Percentiles rank a stretch among this genome's conserved stretches.
Conservation (phyloP, 1,140 invertebrate species). For the Hermetia illucens region DNA sequence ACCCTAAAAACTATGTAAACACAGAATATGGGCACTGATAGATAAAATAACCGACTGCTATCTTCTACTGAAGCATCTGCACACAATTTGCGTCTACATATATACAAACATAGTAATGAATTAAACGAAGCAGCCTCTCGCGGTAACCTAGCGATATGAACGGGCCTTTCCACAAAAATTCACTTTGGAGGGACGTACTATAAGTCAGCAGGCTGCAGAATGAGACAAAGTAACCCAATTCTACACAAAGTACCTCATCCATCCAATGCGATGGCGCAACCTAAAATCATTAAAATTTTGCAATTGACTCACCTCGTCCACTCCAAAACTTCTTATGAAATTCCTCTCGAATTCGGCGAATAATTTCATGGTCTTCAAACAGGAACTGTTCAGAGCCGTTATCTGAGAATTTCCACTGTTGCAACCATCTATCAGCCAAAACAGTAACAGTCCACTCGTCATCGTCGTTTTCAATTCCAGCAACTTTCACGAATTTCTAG, state of each 20-base stretch:
- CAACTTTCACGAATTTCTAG: slow-evolving; percentile 20
- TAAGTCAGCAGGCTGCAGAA: too few relatives aligned
- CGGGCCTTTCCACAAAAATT: too few relatives aligned
- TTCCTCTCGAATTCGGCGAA: slow-evolving; percentile 21
- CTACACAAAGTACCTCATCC: background rate
- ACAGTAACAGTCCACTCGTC: slow-evolving; percentile 15
- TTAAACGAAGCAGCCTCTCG: too few relatives aligned
- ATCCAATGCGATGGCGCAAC: background rate
- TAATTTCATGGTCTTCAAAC: slow-evolving; percentile 21
- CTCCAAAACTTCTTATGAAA: slow-evolving; percentile 26
- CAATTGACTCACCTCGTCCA: slow-evolving; percentile 9
- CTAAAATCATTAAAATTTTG: background rate
- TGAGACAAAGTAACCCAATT: too few relatives aligned
- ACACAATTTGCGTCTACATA: too few relatives aligned
- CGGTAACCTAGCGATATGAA: too few relatives aligned
- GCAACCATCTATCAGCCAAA: slow-evolving; percentile 22
- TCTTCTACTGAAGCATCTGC: too few relatives aligned
- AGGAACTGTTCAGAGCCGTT: slow-evolving; percentile 23
- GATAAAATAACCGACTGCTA: too few relatives aligned
- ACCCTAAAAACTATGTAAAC: too few relatives aligned
- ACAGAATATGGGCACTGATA: too few relatives aligned
- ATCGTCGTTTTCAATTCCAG: slow-evolving; percentile 13
- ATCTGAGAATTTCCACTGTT: slow-evolving; percentile 22
- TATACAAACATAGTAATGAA: too few relatives aligned
- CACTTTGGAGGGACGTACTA: too few relatives aligned